These are phyloP conservation scores for Excalfactoria chinensis DNA, from an alignment of 2,113 vertebrate genomes.

Conservation along the genomic window DNA sequence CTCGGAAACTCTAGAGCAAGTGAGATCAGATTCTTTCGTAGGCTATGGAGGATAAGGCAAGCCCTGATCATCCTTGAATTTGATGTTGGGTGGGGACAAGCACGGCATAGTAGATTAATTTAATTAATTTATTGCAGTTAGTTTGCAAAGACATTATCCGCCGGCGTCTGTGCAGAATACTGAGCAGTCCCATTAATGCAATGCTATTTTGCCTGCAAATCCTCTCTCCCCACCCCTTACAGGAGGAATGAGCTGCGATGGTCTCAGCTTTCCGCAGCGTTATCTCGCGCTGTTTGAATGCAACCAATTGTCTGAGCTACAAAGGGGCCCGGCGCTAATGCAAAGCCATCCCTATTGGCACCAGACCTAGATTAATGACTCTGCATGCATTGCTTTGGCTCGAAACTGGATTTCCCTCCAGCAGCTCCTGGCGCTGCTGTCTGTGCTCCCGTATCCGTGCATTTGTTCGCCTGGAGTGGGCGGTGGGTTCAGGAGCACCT, in stretches of 20 bases:
- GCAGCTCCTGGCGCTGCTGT: constrained; percentile 9
- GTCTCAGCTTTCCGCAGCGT: constrained; percentile 60
- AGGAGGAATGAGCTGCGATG: constrained; percentile 48
- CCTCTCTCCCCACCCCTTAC: constrained; percentile 60
- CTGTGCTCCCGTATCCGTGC: background rate
- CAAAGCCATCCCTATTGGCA: constrained; percentile 70
- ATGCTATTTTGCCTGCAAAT: constrained; percentile 73
- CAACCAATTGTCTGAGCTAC: constrained; percentile 67
- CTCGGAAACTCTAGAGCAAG: constrained; percentile 69
- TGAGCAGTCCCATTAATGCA: constrained; percentile 76
- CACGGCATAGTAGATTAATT: constrained; percentile 69
- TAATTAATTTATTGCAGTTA: constrained; percentile 76
- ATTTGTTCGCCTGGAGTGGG: background rate
- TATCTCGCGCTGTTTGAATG: constrained; percentile 66
- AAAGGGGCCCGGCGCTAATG: constrained; percentile 67
- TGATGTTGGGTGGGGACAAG: constrained; percentile 63
- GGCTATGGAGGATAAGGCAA: constrained; percentile 55
- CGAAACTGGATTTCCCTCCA: constrained; percentile 61
- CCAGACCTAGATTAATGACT: constrained; percentile 69
- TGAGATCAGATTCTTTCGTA: constrained; percentile 54
- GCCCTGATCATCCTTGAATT: constrained; percentile 61
- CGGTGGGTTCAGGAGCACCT: background rate
- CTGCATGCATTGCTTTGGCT: constrained; percentile 61
- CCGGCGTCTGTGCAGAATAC: constrained; percentile 68
- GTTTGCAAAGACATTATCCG: constrained; percentile 69